Percentiles rank a stretch among this genome's conserved stretches.
phyloP scores from a whole-genome alignment of 2,888 invertebrate genomes.

The Nemotelus pantherinus region DNA sequence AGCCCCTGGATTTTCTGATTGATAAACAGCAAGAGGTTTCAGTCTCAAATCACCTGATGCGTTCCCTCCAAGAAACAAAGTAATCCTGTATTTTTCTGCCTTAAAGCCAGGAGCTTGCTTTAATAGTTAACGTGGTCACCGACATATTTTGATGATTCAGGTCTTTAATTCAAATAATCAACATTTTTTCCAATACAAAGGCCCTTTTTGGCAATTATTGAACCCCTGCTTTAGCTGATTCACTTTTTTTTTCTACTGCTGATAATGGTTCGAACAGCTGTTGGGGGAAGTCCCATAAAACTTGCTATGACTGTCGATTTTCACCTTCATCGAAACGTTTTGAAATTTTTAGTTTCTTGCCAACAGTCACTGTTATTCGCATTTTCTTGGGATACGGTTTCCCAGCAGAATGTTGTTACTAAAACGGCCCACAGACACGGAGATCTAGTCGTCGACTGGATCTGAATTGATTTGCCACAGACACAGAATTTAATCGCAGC shows the following conservation, averaged over 20 bases:
- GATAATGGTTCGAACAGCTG: too few relatives aligned
- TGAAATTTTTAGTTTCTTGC: neutral
- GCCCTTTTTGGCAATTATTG: conserved; percentile 20
- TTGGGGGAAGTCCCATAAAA: conserved; percentile 16
- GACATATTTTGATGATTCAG: conserved; percentile 23
- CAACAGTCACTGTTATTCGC: too few relatives aligned
- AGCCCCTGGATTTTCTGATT: conserved; percentile 56
- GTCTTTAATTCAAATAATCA: conserved; percentile 30
- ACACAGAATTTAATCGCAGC: too few relatives aligned
- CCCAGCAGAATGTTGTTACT: too few relatives aligned
- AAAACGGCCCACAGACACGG: too few relatives aligned
- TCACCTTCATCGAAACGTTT: conserved; percentile 19
- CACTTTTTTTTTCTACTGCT: conserved; percentile 3
- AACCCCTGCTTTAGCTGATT: conserved; percentile 20
- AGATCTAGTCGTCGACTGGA: too few relatives aligned
- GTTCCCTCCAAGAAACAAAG: conserved; percentile 56
- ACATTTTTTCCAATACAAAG: conserved; percentile 18
- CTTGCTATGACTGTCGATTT: conserved; percentile 16
- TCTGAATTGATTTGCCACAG: too few relatives aligned
- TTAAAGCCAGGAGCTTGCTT: neutral
- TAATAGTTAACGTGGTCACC: conserved; percentile 7
- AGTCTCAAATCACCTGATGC: too few relatives aligned
- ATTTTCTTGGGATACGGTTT: too few relatives aligned
- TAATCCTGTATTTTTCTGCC: conserved; percentile 32
- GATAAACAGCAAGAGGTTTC: too few relatives aligned